Evolutionary conservation across 1,140 invertebrate species (phyloP).

Genomic region (Vollenhovia emeryi): DNA sequence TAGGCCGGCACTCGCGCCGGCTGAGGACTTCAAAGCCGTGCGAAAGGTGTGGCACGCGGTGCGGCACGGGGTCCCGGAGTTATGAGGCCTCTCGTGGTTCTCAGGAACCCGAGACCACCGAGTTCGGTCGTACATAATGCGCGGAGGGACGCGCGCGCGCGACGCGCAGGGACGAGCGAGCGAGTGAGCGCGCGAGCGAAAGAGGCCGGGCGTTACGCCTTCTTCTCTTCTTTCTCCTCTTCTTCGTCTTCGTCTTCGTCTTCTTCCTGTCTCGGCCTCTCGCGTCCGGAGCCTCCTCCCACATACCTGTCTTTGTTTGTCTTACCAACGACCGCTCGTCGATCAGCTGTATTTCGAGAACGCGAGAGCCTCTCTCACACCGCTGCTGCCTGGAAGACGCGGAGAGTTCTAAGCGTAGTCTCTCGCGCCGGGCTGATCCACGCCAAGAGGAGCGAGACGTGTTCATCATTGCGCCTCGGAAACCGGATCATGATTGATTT

Average conservation of each 20-base stretch:
- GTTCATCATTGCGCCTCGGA: slow-evolving; percentile 8
- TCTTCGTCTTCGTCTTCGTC: neutral
- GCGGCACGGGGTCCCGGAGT: slow-evolving; percentile 61
- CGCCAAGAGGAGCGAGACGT: neutral
- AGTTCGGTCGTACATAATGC: slow-evolving; percentile 72
- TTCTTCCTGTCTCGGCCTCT: slow-evolving; percentile 24
- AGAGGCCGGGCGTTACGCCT: slow-evolving; percentile 53
- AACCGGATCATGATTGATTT: slow-evolving; percentile 26
- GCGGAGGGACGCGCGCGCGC: slow-evolving; percentile 60
- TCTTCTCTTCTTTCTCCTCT: slow-evolving; percentile 35
- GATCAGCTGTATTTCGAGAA: slow-evolving; percentile 53
- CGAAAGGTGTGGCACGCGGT: slow-evolving; percentile 67
- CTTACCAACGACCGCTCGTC: slow-evolving; percentile 30
- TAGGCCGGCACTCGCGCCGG: neutral
- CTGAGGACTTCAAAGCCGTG: slow-evolving; percentile 66
- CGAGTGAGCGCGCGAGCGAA: slow-evolving; percentile 31
- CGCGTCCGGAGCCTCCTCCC: slow-evolving; percentile 1
- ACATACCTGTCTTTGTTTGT: slow-evolving; percentile 58
- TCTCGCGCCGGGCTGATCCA: neutral
- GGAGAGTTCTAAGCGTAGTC: neutral
- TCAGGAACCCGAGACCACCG: slow-evolving; percentile 73
- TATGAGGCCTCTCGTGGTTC: slow-evolving; percentile 66
- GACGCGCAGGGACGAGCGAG: slow-evolving; percentile 57
- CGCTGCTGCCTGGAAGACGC: neutral
- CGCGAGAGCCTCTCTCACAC: neutral